Evolutionary conservation across 2,888 invertebrate species (phyloP).

Genomic region (Papilio demoleus): DNA sequence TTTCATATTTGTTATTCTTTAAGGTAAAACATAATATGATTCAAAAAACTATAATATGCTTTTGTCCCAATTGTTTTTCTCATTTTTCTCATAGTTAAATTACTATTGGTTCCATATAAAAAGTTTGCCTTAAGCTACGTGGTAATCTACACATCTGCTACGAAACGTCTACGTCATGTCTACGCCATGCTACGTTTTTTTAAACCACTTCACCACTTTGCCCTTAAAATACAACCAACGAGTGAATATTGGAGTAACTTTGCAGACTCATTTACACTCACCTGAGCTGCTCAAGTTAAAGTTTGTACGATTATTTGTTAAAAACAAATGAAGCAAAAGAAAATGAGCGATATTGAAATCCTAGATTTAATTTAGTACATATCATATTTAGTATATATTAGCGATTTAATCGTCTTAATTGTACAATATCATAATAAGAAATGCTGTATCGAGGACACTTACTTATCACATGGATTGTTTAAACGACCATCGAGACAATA

Average conservation of each 20-base stretch:
- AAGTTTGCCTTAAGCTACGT: neutral
- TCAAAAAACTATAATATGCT: too few species aligned
- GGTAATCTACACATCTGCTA: neutral
- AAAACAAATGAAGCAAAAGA: too few species aligned
- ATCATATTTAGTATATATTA: too few species aligned
- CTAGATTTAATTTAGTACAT: too few species aligned
- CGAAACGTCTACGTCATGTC: neutral
- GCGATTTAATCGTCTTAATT: too few species aligned
- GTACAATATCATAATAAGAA: neutral
- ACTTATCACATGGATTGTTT: constrained; percentile 22
- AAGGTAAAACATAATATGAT: too few species aligned
- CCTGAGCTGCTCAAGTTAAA: constrained; percentile 1
- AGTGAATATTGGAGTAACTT: constrained; percentile 32
- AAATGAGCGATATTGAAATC: too few species aligned
- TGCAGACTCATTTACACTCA: constrained; percentile 34
- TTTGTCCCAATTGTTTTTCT: too few species aligned
- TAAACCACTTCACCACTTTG: constrained; percentile 44
- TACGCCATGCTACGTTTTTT: constrained; percentile 43
- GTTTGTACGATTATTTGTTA: neutral
- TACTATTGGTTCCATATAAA: too few species aligned
- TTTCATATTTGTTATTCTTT: neutral
- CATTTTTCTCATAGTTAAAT: too few species aligned
- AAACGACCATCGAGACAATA: constrained; percentile 14
- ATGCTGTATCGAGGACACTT: neutral
- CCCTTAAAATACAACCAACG: constrained; percentile 1